Conservation (phyloP, 2,888 invertebrate species). For the Oscheius sp. region DNA sequence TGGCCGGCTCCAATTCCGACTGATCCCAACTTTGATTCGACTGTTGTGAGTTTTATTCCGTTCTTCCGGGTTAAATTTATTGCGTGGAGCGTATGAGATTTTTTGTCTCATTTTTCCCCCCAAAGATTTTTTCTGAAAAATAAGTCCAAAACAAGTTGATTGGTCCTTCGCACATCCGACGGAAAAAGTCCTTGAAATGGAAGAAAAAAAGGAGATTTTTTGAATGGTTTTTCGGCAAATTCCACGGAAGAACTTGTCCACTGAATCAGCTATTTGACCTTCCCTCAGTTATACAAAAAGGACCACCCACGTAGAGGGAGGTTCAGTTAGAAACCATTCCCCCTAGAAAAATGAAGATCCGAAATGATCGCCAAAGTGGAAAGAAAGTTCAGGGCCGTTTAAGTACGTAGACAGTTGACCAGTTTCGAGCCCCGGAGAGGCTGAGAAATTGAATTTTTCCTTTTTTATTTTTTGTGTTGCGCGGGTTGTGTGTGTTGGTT, state of each 20-base stretch:
- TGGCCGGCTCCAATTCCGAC: too few species aligned
- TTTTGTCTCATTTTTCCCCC: neutral
- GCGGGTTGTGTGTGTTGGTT: too few species aligned
- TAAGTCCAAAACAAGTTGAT: too few species aligned
- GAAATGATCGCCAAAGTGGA: neutral
- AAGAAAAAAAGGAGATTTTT: neutral
- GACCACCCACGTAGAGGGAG: slow-evolving; percentile 1
- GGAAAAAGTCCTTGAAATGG: too few species aligned
- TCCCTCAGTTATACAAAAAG: neutral
- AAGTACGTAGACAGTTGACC: too few species aligned
- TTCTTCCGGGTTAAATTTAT: too few species aligned
- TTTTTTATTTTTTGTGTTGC: too few species aligned
- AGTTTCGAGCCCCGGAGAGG: too few species aligned
- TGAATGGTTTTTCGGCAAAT: neutral
- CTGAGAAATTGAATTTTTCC: too few species aligned
- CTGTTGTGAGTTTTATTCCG: slow-evolving; percentile 20
- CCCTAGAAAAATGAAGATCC: too few species aligned
- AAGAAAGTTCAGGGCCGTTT: neutral
- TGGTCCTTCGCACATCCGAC: too few species aligned
- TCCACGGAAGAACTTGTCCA: neutral
- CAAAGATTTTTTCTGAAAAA: neutral
- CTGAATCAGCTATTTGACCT: slow-evolving; percentile 14
- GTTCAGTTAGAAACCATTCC: neutral
- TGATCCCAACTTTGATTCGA: slow-evolving; percentile 24
- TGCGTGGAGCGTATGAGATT: too few species aligned